Evolutionary conservation across 2,888 invertebrate genomes (phyloP).

Genomic region (Rhaphigaster nebulosa): DNA sequence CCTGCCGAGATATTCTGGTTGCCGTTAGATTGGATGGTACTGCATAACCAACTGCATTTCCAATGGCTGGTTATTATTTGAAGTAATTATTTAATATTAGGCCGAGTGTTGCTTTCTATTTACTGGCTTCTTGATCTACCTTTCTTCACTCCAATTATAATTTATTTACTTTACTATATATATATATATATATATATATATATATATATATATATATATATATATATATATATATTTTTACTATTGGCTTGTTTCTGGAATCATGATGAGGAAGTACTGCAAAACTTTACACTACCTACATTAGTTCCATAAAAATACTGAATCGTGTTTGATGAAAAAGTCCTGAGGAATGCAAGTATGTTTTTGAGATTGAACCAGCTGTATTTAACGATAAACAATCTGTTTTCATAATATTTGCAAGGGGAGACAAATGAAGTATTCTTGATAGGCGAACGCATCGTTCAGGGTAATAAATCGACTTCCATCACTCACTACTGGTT

Average conservation of each 20-base stretch:
- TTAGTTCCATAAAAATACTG: too few relatives aligned
- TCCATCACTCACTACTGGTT: neutral
- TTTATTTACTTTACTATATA: too few relatives aligned
- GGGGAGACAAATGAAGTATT: neutral
- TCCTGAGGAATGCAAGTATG: too few relatives aligned
- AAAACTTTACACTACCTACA: too few relatives aligned
- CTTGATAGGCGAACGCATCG: neutral
- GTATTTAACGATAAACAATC: neutral
- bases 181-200: too few relatives aligned
- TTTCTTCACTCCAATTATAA: too few relatives aligned
- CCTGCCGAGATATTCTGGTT: neutral
- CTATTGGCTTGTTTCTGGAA: too few relatives aligned
- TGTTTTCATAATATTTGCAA: neutral
- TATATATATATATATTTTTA: too few relatives aligned
- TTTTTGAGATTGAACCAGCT: too few relatives aligned
- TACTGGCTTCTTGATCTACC: neutral
- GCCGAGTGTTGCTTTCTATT: neutral
- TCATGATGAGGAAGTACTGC: too few relatives aligned
- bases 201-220: too few relatives aligned
- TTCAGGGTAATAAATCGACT: neutral
- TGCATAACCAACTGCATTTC: neutral
- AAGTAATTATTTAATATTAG: neutral
- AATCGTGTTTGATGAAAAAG: too few relatives aligned
- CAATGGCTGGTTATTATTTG: neutral
- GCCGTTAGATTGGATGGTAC: neutral